These are phyloP conservation scores for Lasioglossum calceatum DNA, from an alignment of 2,888 invertebrate species.

Conservation along the genomic window DNA sequence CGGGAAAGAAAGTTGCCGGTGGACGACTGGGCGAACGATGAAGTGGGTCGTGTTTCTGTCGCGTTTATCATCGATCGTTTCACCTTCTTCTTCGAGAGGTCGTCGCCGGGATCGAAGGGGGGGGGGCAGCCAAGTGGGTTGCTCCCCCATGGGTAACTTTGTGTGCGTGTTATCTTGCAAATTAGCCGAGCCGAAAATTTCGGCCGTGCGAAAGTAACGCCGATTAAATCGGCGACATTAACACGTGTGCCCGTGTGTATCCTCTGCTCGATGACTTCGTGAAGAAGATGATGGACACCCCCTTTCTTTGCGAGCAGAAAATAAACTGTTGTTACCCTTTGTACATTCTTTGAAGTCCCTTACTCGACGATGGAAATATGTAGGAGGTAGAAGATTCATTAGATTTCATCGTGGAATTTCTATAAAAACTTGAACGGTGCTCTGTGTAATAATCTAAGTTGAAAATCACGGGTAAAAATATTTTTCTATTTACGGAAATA, in stretches of 20 bases:
- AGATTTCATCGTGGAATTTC: too few relatives aligned
- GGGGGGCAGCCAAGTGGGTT: constrained; percentile 56
- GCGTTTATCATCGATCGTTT: constrained; percentile 70
- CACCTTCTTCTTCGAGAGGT: constrained; percentile 60
- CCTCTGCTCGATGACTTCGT: constrained; percentile 8
- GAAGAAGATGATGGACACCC: not conserved
- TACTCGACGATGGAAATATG: too few relatives aligned
- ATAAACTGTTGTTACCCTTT: not conserved
- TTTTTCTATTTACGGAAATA: too few relatives aligned
- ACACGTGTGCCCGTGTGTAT: not conserved
- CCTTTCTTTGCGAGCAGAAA: not conserved
- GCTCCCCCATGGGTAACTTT: not conserved
- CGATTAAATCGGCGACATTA: constrained; percentile 31
- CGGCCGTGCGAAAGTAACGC: constrained; percentile 42
- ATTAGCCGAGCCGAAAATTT: constrained; percentile 55
- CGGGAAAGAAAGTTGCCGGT: constrained; percentile 65
- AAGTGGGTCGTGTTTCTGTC: constrained; percentile 67
- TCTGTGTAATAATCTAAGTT: too few relatives aligned
- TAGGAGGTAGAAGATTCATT: too few relatives aligned
- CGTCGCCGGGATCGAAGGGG: constrained; percentile 19
- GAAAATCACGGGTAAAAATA: too few relatives aligned
- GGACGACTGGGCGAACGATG: constrained; percentile 40
- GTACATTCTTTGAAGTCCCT: too few relatives aligned
- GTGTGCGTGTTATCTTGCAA: constrained; percentile 1
- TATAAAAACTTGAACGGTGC: too few relatives aligned